These are phyloP conservation scores for Leptopilina boulardi DNA, from an alignment of 1,140 invertebrate species.

Conservation along the genomic window DNA sequence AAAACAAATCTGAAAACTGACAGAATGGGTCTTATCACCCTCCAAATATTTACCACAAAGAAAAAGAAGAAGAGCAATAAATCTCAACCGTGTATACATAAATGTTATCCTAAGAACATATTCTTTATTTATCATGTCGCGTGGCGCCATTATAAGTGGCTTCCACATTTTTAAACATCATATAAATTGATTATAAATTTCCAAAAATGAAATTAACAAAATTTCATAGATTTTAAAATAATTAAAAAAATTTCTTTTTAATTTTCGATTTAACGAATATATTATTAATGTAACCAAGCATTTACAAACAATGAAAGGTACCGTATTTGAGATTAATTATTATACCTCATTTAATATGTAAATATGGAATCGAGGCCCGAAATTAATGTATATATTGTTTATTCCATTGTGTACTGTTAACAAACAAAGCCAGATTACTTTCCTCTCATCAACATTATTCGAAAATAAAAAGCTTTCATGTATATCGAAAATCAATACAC, in stretches of 20 bases:
- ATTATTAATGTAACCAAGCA: no score
- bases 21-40: slow-evolving; percentile 46
- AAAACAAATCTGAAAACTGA: background rate
- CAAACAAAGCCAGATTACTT: no score
- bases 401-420: background rate
- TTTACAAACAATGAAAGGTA: no score
- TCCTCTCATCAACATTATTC: no score
- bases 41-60: slow-evolving; percentile 52
- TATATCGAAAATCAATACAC: no score
- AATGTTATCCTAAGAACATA: slow-evolving; percentile 32
- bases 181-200: background rate
- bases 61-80: slow-evolving; percentile 45
- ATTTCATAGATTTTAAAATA: no score
- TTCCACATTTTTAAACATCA: slow-evolving; percentile 31
- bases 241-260: no score
- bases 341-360: background rate
- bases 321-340: background rate
- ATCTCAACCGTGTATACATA: slow-evolving; percentile 44
- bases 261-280: no score
- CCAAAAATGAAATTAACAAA: no score
- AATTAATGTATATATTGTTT: background rate
- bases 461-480: no score
- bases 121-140: slow-evolving; percentile 43
- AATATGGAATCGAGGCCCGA: background rate
- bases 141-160: slow-evolving; percentile 16